Conservation (phyloP, 2,797 vertebrate genomes). For the Artibeus lituratus region DNA sequence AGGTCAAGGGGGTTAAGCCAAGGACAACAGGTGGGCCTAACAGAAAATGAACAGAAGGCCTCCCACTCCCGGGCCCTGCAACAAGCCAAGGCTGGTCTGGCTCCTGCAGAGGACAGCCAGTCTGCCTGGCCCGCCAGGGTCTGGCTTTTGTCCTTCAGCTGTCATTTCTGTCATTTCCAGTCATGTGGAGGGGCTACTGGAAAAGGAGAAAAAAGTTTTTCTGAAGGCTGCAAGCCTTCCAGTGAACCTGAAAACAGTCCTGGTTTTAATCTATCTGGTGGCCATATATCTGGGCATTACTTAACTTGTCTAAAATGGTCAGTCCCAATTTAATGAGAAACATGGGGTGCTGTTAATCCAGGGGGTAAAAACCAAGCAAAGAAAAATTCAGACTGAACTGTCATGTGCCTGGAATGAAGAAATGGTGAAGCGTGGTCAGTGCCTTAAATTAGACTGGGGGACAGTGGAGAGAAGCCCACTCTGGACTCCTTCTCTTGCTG, state of each 20-base stretch:
- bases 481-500: background rate
- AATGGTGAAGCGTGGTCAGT: slow-evolving; percentile 28
- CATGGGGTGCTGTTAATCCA: slow-evolving; percentile 18
- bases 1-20: background rate
- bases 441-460: slow-evolving; percentile 15
- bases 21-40: background rate
- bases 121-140: background rate
- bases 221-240: slow-evolving; percentile 6
- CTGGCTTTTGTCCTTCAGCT: background rate
- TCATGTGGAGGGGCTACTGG: slow-evolving; percentile 26
- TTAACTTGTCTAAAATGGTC: slow-evolving; percentile 51
- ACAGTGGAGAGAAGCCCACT: background rate
- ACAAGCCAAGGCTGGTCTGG: background rate
- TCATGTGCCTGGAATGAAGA: slow-evolving; percentile 44
- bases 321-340: slow-evolving; percentile 62
- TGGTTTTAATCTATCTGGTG: slow-evolving; percentile 55
- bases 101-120: background rate
- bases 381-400: slow-evolving; percentile 43
- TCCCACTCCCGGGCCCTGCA: background rate
- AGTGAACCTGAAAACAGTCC: background rate
- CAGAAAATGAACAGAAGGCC: background rate
- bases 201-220: slow-evolving; percentile 39
- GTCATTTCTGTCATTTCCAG: slow-evolving; percentile 39
- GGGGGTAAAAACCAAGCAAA: slow-evolving; percentile 51
- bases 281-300: slow-evolving; percentile 41